Conservation (phyloP, 1,140 invertebrate species). For the Eumeta japonica region DNA sequence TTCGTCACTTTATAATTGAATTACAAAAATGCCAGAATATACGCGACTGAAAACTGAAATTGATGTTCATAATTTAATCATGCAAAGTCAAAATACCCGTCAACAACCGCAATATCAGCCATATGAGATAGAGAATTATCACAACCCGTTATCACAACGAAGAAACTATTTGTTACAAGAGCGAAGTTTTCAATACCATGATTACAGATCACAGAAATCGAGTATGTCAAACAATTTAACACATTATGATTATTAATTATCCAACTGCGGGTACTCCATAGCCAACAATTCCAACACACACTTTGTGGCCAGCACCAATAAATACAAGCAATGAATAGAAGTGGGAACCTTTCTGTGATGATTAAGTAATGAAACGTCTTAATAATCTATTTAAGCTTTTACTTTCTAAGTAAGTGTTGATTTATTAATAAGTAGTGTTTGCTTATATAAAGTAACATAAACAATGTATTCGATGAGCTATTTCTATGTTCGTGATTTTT, state of each 20-base stretch:
- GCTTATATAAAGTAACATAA: no score
- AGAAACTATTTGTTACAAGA: slow-evolving; percentile 6
- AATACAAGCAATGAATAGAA: no score
- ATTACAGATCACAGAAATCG: slow-evolving; percentile 10
- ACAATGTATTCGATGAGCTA: background rate
- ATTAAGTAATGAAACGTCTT: no score
- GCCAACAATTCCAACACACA: slow-evolving; percentile 6
- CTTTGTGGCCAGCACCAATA: background rate
- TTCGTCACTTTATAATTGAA: slow-evolving; percentile 21
- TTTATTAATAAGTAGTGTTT: no score
- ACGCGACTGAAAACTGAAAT: no score
- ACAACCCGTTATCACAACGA: slow-evolving; percentile 4
- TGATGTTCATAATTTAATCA: slow-evolving; percentile 14
- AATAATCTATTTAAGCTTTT: no score
- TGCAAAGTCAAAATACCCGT: slow-evolving; percentile 8
- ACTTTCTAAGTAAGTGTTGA: no score
- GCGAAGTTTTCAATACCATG: slow-evolving; percentile 4
- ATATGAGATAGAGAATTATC: slow-evolving; percentile 5
- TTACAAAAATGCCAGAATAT: slow-evolving; percentile 21
- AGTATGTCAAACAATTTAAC: slow-evolving; percentile 12
- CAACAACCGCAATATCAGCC: slow-evolving; percentile 4
- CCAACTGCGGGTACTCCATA: slow-evolving; percentile 3
- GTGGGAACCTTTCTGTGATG: no score
- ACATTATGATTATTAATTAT: slow-evolving; percentile 11
- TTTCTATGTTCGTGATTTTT: no score